Evolutionary conservation across 2,797 vertebrate genomes (phyloP).

Genomic region (Uromys caudimaculatus): DNA sequence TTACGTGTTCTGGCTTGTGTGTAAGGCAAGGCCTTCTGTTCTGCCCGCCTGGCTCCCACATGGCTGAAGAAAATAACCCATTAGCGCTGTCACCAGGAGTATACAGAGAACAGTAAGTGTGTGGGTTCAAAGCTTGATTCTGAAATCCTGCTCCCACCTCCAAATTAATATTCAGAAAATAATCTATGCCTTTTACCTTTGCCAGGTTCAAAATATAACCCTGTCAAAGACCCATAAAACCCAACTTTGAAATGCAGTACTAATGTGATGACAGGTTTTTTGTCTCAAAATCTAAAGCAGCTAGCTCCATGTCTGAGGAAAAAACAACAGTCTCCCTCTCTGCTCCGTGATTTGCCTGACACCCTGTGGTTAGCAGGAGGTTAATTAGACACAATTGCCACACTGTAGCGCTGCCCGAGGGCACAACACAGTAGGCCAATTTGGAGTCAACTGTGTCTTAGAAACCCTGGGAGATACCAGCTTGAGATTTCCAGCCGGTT

Average conservation of each 20-base stretch:
- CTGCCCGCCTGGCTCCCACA: not conserved
- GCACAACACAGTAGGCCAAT: constrained; percentile 72
- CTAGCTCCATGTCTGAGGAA: constrained; percentile 57
- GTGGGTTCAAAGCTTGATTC: constrained; percentile 41
- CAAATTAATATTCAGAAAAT: constrained; percentile 58
- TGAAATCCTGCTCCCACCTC: not conserved
- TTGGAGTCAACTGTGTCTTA: constrained; percentile 79
- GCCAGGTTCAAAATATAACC: constrained; percentile 48
- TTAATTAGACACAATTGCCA: constrained; percentile 85
- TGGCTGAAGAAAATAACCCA: not conserved
- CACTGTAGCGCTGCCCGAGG: constrained; percentile 73
- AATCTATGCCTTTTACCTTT: constrained; percentile 30
- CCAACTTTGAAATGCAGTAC: constrained; percentile 59
- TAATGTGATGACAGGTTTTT: constrained; percentile 69
- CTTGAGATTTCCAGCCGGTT: constrained; percentile 77
- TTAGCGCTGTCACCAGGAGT: not conserved
- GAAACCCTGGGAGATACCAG: constrained; percentile 80
- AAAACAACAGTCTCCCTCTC: constrained; percentile 58
- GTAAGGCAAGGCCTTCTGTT: constrained; percentile 25
- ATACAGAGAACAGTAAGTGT: not conserved
- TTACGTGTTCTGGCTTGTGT: not conserved
- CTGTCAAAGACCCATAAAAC: constrained; percentile 58
- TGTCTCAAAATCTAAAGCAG: constrained; percentile 72
- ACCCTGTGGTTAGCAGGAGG: constrained; percentile 85
- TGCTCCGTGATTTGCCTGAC: constrained; percentile 77